Percentiles rank a stretch among this genome's conserved stretches.
Evolutionary conservation across 1,140 invertebrate species (phyloP).

Genomic region (Wasmannia auropunctata): DNA sequence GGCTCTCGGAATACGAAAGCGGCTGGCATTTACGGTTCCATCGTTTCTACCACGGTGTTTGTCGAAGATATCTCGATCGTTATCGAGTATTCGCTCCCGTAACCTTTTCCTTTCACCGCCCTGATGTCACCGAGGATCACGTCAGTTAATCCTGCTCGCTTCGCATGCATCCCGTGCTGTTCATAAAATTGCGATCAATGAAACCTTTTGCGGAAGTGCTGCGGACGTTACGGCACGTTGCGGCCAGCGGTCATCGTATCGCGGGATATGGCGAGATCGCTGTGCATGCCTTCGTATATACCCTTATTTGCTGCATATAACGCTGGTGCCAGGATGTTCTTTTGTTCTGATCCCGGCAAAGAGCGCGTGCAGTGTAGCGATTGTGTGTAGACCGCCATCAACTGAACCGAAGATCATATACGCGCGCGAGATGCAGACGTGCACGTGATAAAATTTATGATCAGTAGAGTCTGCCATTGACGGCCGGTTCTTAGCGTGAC

Average conservation of each 20-base stretch:
- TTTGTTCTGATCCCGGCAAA: neutral
- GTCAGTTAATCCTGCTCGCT: constrained; percentile 15
- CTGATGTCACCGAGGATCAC: neutral
- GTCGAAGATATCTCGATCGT: constrained; percentile 43
- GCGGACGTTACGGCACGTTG: neutral
- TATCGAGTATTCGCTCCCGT: constrained; percentile 24
- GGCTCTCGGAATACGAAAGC: constrained; percentile 26
- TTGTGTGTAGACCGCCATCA: neutral
- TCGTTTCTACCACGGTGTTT: neutral
- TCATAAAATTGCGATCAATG: constrained; percentile 1
- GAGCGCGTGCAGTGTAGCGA: neutral
- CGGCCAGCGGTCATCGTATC: neutral
- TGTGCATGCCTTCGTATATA: neutral
- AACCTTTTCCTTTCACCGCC: constrained; percentile 13
- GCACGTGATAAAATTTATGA: constrained; percentile 36
- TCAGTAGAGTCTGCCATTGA: neutral
- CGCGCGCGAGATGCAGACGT: neutral
- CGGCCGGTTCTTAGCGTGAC: constrained; percentile 1
- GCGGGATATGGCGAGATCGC: neutral
- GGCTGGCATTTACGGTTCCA: constrained; percentile 20
- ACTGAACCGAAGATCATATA: neutral
- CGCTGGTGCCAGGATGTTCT: neutral
- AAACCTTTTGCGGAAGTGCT: constrained; percentile 17
- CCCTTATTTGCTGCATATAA: constrained; percentile 16
- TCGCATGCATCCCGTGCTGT: neutral